Evolutionary conservation across 2,888 invertebrate genomes (phyloP), one percentile per base, ranked within the genome.

Genomic region (Spisula solida): DNA sequence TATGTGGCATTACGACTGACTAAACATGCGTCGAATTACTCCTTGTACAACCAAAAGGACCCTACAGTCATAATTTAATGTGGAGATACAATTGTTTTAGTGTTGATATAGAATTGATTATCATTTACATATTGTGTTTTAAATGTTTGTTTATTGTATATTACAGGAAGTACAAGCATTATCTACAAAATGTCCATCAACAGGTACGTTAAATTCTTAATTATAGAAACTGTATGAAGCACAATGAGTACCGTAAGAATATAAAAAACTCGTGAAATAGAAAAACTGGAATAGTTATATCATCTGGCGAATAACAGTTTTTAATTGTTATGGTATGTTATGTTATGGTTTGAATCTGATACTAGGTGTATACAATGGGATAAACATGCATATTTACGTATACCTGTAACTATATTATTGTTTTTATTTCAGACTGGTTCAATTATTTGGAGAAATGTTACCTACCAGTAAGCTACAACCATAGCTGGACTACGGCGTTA

Each of bases 81-180:
- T 5, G 41, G 41, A 41, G 2, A 41, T 41, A 41, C n/a, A n/a
- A n/a, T n/a, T n/a, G n/a, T n/a, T n/a, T n/a, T n/a, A n/a, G n/a
- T n/a, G n/a, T n/a, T n/a, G n/a, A n/a, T n/a, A n/a, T n/a, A n/a
- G n/a, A n/a, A n/a, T n/a, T n/a, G n/a, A n/a, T n/a, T n/a, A n/a
- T n/a, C n/a, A n/a, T n/a, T n/a, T n/a, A n/a, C n/a, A n/a, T n/a
- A n/a, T n/a, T n/a, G n/a, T n/a, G n/a, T n/a, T n/a, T 12, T 78
- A 34, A n/a, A 80, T n/a, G 80, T 84, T n/a, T 48, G 20, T 60
- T 60, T 83, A 25, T 85, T 16, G 81, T 56, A 66, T 31, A 55
- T 90, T 91, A 86, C 91, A 91, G 91, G n/a, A 78, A 79, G 87
- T 89, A 31, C 91, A 91, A 70, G 48, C 41, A 4, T 78, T 91